Percentiles rank a stretch among this genome's conserved stretches.
These are phyloP conservation scores for Recurvirostra avosetta DNA, from an alignment of 2,113 vertebrate species.

Conservation along the genomic window DNA sequence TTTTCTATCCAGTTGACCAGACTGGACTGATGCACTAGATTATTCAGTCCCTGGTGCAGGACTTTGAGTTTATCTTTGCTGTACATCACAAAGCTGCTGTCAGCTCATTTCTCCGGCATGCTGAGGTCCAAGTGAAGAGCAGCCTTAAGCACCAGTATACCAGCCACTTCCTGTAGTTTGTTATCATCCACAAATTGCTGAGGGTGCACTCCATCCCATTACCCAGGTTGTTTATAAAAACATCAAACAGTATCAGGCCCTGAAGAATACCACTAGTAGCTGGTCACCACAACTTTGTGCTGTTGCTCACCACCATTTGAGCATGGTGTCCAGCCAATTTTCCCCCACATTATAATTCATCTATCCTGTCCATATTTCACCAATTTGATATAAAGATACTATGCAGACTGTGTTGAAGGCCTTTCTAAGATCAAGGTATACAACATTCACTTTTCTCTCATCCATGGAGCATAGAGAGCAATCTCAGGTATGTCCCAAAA, in stretches of 20 bases:
- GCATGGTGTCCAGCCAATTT: neutral
- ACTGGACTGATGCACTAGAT: neutral
- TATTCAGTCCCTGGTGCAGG: neutral
- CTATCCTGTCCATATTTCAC: neutral
- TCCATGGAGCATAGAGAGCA: neutral
- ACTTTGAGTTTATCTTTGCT: neutral
- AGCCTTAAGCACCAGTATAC: neutral
- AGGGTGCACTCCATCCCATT: neutral
- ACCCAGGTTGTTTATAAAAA: neutral
- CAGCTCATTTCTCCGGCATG: neutral
- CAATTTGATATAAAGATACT: neutral
- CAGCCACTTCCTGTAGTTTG: neutral
- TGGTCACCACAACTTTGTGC: neutral
- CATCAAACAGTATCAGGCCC: neutral
- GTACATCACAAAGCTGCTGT: neutral
- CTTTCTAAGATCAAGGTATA: neutral
- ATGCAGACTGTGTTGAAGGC: neutral
- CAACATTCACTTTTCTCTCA: neutral
- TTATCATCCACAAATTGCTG: neutral
- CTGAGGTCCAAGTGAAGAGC: neutral
- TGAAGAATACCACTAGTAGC: too few relatives aligned
- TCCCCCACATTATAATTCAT: neutral
- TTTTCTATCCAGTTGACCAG: too few relatives aligned
- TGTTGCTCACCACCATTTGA: neutral
- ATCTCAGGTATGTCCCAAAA: neutral